These are phyloP conservation scores for Oxygymnocypris stewartii DNA, from an alignment of 2,113 vertebrate genomes.

Conservation along the genomic window DNA sequence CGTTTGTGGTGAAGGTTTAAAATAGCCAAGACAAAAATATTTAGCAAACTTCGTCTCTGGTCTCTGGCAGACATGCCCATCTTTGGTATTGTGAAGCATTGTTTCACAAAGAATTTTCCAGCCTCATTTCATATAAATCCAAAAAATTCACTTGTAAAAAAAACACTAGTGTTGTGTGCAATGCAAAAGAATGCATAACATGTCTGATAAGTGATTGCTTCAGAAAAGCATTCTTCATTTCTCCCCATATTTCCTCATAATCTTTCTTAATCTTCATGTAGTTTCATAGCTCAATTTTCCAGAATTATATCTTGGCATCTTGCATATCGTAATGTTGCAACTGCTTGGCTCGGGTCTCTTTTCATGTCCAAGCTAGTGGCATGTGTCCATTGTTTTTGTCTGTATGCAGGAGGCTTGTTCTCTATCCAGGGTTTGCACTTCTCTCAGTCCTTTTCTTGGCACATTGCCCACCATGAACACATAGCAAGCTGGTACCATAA, in stretches of 20 bases:
- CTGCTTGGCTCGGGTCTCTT: neutral
- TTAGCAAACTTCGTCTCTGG: neutral
- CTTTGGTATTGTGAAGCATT: neutral
- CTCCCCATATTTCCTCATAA: neutral
- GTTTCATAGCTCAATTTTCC: neutral
- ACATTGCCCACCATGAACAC: conserved; percentile 1
- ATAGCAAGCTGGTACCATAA: conserved; percentile 14
- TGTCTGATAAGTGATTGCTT: conserved; percentile 9
- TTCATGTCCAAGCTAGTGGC: conserved; percentile 11
- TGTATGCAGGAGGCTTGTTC: neutral
- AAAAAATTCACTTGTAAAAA: neutral
- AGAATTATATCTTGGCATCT: neutral
- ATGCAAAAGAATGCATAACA: neutral
- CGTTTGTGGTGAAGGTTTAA: conserved; percentile 26
- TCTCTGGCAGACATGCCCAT: conserved; percentile 19
- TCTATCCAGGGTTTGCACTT: neutral
- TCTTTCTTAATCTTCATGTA: neutral
- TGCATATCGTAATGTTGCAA: neutral
- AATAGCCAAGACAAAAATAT: conserved; percentile 51
- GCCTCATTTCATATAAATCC: neutral
- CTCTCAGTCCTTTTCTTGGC: conserved; percentile 18
- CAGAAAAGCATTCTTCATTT: neutral
- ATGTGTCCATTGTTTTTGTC: neutral
- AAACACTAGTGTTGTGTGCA: neutral
- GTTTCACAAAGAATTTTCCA: conserved; percentile 30